Conservation (phyloP, 1,140 invertebrate genomes). For the Drosophila nebulosa region DNA sequence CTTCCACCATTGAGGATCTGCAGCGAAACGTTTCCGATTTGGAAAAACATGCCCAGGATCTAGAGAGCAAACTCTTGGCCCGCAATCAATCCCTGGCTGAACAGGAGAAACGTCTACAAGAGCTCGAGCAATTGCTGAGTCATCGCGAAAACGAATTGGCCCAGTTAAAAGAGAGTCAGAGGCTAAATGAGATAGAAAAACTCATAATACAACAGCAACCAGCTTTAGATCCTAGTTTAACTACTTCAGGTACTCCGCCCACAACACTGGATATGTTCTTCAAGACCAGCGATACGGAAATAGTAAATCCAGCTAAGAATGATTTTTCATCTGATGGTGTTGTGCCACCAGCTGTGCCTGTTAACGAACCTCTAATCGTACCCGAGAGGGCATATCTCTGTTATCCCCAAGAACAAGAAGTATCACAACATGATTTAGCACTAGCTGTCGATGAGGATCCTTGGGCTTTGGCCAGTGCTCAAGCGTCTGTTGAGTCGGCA, state of each 20-base stretch:
- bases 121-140: slow-evolving; percentile 19
- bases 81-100: slow-evolving; percentile 34
- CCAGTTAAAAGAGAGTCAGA: slow-evolving; percentile 40
- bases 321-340: neutral
- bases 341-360: slow-evolving; percentile 36
- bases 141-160: slow-evolving; percentile 32
- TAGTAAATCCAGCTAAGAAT: neutral
- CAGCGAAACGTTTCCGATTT: slow-evolving; percentile 76
- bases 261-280: slow-evolving; percentile 75
- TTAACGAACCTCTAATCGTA: slow-evolving; percentile 81
- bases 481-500: neutral
- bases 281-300: slow-evolving; percentile 1
- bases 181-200: slow-evolving; percentile 37
- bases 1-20: slow-evolving; percentile 73
- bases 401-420: slow-evolving; percentile 40
- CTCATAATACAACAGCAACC: slow-evolving; percentile 35
- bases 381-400: slow-evolving; percentile 83
- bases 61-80: slow-evolving; percentile 54
- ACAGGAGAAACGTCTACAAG: slow-evolving; percentile 43
- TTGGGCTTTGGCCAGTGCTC: slow-evolving; percentile 50
- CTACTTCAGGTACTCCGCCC: neutral
- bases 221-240: neutral
- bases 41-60: slow-evolving; percentile 74
- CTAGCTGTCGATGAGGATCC: slow-evolving; percentile 81
- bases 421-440: slow-evolving; percentile 81